phyloP scores from a whole-genome alignment of 2,888 invertebrate genomes.

The Rhagophthalmus giganteus region DNA sequence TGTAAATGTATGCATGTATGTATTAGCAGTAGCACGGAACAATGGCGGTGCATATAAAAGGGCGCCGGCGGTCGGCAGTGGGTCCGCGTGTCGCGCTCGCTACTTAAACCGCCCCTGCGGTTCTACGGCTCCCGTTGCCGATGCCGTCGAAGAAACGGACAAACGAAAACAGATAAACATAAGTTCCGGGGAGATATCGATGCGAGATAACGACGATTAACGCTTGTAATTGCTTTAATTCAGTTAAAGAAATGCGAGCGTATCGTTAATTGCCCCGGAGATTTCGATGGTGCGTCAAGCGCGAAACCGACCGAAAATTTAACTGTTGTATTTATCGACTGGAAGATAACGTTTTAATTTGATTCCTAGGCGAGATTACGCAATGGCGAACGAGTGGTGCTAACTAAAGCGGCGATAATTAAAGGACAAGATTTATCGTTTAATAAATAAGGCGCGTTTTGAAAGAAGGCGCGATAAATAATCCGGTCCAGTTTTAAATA shows the following conservation, averaged over 20 bases:
- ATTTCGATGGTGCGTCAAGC: slow-evolving; percentile 11
- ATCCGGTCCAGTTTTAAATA: slow-evolving; percentile 9
- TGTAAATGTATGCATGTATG: slow-evolving; percentile 39
- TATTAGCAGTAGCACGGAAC: slow-evolving; percentile 36
- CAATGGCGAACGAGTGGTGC: too few relatives aligned
- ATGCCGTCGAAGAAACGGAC: slow-evolving; percentile 12
- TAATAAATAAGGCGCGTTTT: slow-evolving; percentile 15
- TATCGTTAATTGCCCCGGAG: slow-evolving; percentile 6
- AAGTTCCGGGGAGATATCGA: slow-evolving; percentile 16
- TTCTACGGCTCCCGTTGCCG: slow-evolving; percentile 14
- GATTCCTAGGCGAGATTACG: too few relatives aligned
- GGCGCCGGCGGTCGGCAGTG: slow-evolving; percentile 26
- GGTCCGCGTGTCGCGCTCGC: slow-evolving; percentile 29
- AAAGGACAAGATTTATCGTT: too few relatives aligned
- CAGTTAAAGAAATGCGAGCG: slow-evolving; percentile 18
- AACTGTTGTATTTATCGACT: slow-evolving; percentile 1
- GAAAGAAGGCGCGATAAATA: slow-evolving; percentile 13
- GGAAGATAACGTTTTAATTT: slow-evolving; percentile 7
- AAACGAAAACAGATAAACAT: slow-evolving; percentile 20
- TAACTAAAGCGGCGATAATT: too few relatives aligned
- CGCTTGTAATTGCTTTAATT: slow-evolving; percentile 22
- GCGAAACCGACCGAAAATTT: slow-evolving; percentile 1
- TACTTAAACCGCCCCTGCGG: slow-evolving; percentile 21
- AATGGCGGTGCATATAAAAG: slow-evolving; percentile 37
- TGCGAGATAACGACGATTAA: slow-evolving; percentile 19